phyloP scores from a whole-genome alignment of 2,888 invertebrate species.

The Isotomurus palustris region DNA sequence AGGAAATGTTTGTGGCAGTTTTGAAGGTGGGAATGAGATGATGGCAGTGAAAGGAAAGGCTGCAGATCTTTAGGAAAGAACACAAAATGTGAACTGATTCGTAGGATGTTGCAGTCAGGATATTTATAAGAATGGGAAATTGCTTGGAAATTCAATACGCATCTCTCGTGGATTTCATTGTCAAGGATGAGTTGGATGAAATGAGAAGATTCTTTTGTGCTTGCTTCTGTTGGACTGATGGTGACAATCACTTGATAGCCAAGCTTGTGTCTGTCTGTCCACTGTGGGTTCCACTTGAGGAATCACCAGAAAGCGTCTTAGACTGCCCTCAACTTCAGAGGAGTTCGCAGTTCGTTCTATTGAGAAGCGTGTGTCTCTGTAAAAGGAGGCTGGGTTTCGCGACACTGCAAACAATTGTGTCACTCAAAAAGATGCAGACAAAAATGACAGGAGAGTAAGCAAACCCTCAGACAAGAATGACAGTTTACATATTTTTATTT shows the following conservation, averaged over 20 bases:
- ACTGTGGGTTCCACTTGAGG: background rate
- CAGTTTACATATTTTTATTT: too few relatives aligned
- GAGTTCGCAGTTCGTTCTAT: too few relatives aligned
- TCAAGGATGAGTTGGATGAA: background rate
- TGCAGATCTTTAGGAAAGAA: background rate
- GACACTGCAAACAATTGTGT: too few relatives aligned
- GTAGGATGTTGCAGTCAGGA: background rate
- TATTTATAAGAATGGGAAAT: conserved; percentile 5
- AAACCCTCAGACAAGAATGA: too few relatives aligned
- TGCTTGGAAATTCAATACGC: background rate
- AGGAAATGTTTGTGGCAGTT: background rate
- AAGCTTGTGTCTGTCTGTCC: too few relatives aligned
- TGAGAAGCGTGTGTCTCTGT: too few relatives aligned
- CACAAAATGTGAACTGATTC: background rate
- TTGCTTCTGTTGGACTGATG: background rate
- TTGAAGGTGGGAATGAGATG: background rate
- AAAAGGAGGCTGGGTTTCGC: too few relatives aligned
- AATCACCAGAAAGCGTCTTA: too few relatives aligned
- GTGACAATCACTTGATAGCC: conserved; percentile 4
- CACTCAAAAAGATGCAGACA: too few relatives aligned
- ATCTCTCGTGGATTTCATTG: background rate
- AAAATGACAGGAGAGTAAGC: too few relatives aligned
- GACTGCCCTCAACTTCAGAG: too few relatives aligned
- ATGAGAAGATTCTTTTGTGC: too few relatives aligned
- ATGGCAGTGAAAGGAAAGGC: background rate